Evolutionary conservation across 2,888 invertebrate species (phyloP).

Genomic region (Xanthia icteritia): DNA sequence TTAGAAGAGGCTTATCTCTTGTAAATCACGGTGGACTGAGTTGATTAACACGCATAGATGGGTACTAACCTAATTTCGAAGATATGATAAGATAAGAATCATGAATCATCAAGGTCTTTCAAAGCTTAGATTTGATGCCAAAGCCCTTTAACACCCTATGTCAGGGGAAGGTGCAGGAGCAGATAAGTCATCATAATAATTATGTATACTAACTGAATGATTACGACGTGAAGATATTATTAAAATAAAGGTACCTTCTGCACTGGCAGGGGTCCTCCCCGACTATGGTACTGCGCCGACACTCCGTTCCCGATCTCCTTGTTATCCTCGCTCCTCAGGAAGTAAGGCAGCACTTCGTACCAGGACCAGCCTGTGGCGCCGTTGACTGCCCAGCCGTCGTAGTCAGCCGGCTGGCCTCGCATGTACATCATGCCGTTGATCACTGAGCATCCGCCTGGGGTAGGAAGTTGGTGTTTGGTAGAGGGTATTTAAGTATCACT

Average conservation of each 20-base stretch:
- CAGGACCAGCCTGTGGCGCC: slow-evolving; percentile 95
- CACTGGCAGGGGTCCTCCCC: slow-evolving; percentile 91
- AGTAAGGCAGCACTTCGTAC: slow-evolving; percentile 94
- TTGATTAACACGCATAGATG: not conserved
- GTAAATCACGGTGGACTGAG: not conserved
- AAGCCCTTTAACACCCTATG: not conserved
- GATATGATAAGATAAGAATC: too few species aligned
- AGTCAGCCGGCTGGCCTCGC: slow-evolving; percentile 94
- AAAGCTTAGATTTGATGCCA: too few species aligned
- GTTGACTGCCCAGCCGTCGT: slow-evolving; percentile 93
- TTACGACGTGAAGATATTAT: not conserved
- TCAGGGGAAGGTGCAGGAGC: not conserved
- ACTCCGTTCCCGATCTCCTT: slow-evolving; percentile 91
- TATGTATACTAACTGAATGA: too few species aligned
- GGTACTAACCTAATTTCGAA: not conserved
- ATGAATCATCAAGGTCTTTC: too few species aligned
- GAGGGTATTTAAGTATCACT: not conserved
- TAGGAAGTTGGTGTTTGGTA: not conserved
- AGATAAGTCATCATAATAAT: too few species aligned
- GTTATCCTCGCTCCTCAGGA: slow-evolving; percentile 92
- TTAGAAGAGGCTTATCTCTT: not conserved
- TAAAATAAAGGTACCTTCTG: slow-evolving; percentile 76
- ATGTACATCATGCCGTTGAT: slow-evolving; percentile 96
- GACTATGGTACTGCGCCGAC: slow-evolving; percentile 91
- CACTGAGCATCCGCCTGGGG: slow-evolving; percentile 92